phyloP scores from a whole-genome alignment of 92 coral and sea anemone species.

The Porites lobata region DNA sequence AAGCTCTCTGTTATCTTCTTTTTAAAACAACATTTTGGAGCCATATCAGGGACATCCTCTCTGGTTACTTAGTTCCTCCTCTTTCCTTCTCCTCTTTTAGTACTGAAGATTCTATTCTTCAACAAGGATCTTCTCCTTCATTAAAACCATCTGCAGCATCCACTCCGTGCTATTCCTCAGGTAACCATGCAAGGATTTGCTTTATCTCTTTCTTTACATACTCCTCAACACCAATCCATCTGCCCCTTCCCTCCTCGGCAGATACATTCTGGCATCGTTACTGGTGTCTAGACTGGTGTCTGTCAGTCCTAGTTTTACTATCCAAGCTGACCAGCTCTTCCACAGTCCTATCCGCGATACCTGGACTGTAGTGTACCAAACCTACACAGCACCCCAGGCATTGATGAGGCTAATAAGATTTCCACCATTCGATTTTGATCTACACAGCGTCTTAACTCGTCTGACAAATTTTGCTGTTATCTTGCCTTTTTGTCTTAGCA shows the following conservation, averaged over 20 bases:
- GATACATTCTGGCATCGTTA: too few relatives aligned
- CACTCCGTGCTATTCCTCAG: too few relatives aligned
- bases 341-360: too few relatives aligned
- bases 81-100: slow-evolving; percentile 23
- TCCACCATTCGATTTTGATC: slow-evolving; percentile 5
- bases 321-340: too few relatives aligned
- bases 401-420: slow-evolving; percentile 31
- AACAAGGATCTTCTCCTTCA: background rate
- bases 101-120: background rate
- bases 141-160: background rate
- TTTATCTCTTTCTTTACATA: slow-evolving; percentile 36
- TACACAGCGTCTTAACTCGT: slow-evolving; percentile 44
- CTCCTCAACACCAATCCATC: slow-evolving; percentile 33
- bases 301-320: too few relatives aligned
- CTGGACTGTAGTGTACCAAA: slow-evolving; percentile 20
- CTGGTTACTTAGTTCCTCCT: slow-evolving; percentile 19
- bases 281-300: too few relatives aligned
- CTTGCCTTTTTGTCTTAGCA: slow-evolving; percentile 38
- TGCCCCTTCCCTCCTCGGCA: slow-evolving; percentile 18
- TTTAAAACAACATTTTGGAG: background rate
- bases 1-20: slow-evolving; percentile 19
- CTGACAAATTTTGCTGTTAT: slow-evolving; percentile 28
- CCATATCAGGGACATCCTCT: background rate
- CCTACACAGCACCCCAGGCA: slow-evolving; percentile 16
- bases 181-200: background rate